A percentile compares a stretch with the other conserved stretches of the same genome.
Conservation (phyloP, 2,888 invertebrate genomes). For the Microctonus brassicae region DNA sequence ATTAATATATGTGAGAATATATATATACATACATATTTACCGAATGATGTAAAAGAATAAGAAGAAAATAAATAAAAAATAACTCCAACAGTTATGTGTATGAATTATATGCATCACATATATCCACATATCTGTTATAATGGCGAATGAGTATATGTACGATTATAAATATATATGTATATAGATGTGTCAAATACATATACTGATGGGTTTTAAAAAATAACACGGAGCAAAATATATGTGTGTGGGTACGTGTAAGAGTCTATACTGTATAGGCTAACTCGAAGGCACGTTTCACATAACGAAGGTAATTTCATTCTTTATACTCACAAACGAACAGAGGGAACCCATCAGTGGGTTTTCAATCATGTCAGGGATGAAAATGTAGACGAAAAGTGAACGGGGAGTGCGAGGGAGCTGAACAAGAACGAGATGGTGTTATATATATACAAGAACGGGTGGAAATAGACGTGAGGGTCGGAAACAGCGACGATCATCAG, state of each 20-base stretch:
- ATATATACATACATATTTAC: too few species aligned
- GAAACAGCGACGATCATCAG: constrained; percentile 44
- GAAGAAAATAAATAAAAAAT: too few species aligned
- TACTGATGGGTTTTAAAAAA: background rate
- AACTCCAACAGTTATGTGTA: too few species aligned
- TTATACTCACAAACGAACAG: constrained; percentile 49
- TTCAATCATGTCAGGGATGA: constrained; percentile 39
- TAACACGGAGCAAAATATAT: background rate
- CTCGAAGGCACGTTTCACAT: constrained; percentile 62
- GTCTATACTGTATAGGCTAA: constrained; percentile 7
- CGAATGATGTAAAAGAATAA: too few species aligned
- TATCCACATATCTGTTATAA: too few species aligned
- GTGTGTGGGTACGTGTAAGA: background rate
- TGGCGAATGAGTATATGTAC: background rate
- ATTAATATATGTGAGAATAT: too few species aligned
- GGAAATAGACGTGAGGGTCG: constrained; percentile 43
- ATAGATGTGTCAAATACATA: background rate
- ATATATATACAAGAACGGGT: constrained; percentile 47
- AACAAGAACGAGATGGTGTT: constrained; percentile 27
- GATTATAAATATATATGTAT: background rate
- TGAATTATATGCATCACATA: too few species aligned
- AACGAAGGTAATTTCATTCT: constrained; percentile 70
- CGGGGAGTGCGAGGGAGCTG: constrained; percentile 38
- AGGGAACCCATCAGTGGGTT: constrained; percentile 54
- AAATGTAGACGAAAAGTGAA: constrained; percentile 21